Base-by-base conservation (phyloP, 2,797 vertebrate genomes). In the Labeo calbasu region DNA sequence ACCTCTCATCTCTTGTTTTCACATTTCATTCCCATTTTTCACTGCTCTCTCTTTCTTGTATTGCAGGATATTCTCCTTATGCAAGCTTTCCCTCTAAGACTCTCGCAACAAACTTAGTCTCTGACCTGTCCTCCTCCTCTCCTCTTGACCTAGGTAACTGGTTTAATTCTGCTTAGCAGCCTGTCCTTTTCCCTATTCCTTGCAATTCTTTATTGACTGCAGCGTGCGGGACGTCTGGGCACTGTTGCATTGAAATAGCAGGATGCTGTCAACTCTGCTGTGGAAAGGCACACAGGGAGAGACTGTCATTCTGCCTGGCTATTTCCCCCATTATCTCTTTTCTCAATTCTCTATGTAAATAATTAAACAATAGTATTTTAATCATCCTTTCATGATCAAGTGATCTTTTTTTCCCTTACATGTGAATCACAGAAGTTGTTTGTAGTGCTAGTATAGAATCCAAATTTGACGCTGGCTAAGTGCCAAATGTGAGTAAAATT, bases 11-110 rank as follows among this genome's bases (percentile, higher is more conserved):
- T 83, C 55, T 40, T 48, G 25, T 32, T 57, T 79, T 76, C 63
- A 57, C 25, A 15, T 36, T 17, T 88, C 32, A 86, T 83, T 86
- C 79, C 80, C 57, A 84, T 82, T 89, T 88, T 83, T 90, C 79
- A 92, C 88, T 81, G 40, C 84, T 72, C 71, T 86, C 79, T 89
- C 88, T 84, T 81, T 95, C 92, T 96, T 94, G 91, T 94, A 95
- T 97, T 97, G 91, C 95, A 98, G 97, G 96, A 94, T 97, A 95
- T 91, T 94, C 95, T 95, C 92, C 96, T 96, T 96, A 96, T 93
- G 94, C 96, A 94, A 97, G 96, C 91, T 96, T 97, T 94, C 95
- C 96, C 93, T 96, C 94, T 94, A 98, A 98, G 94, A 95, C 96
- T 95, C 94, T 94, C 95, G 92, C 96, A 92, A 93, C 96, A 91